These are phyloP conservation scores for Galeopsomyia nigrocyanea DNA, from an alignment of 2,888 invertebrate genomes.

Conservation along the genomic window DNA sequence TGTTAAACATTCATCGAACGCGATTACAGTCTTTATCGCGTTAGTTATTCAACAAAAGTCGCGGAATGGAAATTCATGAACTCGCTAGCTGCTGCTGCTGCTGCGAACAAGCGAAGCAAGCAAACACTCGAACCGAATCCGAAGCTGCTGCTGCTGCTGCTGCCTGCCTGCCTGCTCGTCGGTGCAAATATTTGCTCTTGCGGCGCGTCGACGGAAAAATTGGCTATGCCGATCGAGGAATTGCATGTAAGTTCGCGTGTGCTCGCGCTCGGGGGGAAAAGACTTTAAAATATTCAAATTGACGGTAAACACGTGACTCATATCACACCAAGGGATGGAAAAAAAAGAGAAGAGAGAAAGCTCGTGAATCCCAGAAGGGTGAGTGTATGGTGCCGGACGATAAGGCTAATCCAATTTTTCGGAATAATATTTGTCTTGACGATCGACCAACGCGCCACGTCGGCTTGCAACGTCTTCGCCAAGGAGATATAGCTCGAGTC, in stretches of 20 bases:
- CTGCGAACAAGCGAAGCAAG: slow-evolving; percentile 8
- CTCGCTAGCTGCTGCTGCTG: neutral
- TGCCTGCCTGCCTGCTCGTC: slow-evolving; percentile 9
- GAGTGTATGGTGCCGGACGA: slow-evolving; percentile 59
- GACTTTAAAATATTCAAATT: neutral
- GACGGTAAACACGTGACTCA: neutral
- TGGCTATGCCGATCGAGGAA: slow-evolving; percentile 36
- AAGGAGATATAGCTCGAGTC: no score
- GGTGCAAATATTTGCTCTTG: slow-evolving; percentile 56
- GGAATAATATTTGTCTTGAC: slow-evolving; percentile 68
- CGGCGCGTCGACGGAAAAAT: slow-evolving; percentile 45
- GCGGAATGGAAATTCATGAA: no score
- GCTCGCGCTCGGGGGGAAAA: no score
- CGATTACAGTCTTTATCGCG: slow-evolving; percentile 20
- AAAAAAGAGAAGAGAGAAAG: neutral
- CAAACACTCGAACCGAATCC: slow-evolving; percentile 35
- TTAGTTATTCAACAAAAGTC: no score
- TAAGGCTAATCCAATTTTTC: slow-evolving; percentile 68
- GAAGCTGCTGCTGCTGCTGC: neutral
- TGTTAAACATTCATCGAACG: slow-evolving; percentile 44
- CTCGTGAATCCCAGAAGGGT: neutral
- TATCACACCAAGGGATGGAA: neutral
- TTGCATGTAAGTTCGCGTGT: slow-evolving; percentile 1
- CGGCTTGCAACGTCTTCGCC: no score
- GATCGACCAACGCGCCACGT: slow-evolving; percentile 60